These are phyloP conservation scores for Gastracanthus pulcherrimus DNA, from an alignment of 2,888 invertebrate species.

Conservation along the genomic window DNA sequence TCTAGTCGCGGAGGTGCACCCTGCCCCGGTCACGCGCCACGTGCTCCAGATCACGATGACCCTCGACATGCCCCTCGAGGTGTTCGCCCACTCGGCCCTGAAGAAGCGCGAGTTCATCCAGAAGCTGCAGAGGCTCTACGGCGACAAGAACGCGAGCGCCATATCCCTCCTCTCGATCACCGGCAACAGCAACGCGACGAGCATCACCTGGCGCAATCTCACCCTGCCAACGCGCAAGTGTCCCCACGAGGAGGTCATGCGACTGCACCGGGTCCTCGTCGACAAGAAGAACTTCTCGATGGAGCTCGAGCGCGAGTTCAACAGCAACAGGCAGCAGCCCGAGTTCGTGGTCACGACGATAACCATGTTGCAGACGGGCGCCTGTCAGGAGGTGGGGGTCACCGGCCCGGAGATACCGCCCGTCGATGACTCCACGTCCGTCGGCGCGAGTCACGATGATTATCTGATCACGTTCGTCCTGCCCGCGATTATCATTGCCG, in stretches of 20 bases:
- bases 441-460: constrained; percentile 80
- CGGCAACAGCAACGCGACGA: constrained; percentile 78
- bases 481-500: constrained; percentile 92
- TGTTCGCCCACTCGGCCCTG: constrained; percentile 84
- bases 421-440: constrained; percentile 74
- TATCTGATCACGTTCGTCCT: constrained; percentile 91
- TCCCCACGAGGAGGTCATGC: constrained; percentile 87
- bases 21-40: constrained; percentile 82
- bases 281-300: constrained; percentile 81
- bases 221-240: constrained; percentile 87
- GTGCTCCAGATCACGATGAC: constrained; percentile 91
- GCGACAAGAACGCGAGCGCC: constrained; percentile 85
- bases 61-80: constrained; percentile 84
- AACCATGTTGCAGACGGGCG: constrained; percentile 78
- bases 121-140: constrained; percentile 87
- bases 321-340: constrained; percentile 72
- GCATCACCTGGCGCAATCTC: constrained; percentile 90
- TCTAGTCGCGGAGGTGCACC: constrained; percentile 86
- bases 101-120: constrained; percentile 90
- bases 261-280: constrained; percentile 85
- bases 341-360: constrained; percentile 84
- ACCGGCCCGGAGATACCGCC: constrained; percentile 66
- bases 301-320: constrained; percentile 37
- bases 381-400: constrained; percentile 79
- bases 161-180: constrained; percentile 88